A percentile compares a stretch with the other conserved stretches of the same genome.
These are phyloP conservation scores for Psilopogon haemacephalus DNA, from an alignment of 2,113 vertebrate genomes.

Conservation along the genomic window DNA sequence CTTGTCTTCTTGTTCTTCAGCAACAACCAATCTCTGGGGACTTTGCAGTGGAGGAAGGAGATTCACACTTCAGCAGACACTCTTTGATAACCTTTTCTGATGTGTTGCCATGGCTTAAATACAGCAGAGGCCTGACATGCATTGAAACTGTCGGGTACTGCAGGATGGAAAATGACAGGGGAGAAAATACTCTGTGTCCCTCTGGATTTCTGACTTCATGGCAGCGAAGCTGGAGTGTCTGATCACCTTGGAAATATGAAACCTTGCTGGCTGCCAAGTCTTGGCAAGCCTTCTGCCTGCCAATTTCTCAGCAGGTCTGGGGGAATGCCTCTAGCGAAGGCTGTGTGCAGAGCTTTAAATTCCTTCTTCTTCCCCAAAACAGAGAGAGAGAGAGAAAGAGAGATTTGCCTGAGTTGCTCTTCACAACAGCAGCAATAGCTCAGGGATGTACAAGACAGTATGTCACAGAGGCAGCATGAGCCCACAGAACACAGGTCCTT, in stretches of 20 bases:
- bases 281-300: not conserved
- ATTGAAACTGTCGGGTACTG: not conserved
- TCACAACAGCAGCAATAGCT: not conserved
- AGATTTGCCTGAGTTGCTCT: not conserved
- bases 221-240: not conserved
- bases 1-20: not conserved
- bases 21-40: not conserved
- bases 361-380: not conserved
- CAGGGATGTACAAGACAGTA: not conserved
- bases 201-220: not conserved
- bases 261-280: not conserved
- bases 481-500: not conserved
- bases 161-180: not conserved
- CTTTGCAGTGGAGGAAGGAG: not conserved
- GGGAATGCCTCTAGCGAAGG: not conserved
- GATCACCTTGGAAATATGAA: not conserved
- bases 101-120: not conserved
- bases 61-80: not conserved
- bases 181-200: not conserved
- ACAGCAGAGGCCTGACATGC: constrained; percentile 2
- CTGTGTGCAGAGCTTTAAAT: not conserved
- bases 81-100: constrained; percentile 22
- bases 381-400: not conserved
- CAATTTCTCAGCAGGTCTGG: not conserved
- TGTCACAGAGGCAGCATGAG: accelerated